phyloP scores from a whole-genome alignment of 1,140 invertebrate genomes.

The Temnothorax curvispinosus region DNA sequence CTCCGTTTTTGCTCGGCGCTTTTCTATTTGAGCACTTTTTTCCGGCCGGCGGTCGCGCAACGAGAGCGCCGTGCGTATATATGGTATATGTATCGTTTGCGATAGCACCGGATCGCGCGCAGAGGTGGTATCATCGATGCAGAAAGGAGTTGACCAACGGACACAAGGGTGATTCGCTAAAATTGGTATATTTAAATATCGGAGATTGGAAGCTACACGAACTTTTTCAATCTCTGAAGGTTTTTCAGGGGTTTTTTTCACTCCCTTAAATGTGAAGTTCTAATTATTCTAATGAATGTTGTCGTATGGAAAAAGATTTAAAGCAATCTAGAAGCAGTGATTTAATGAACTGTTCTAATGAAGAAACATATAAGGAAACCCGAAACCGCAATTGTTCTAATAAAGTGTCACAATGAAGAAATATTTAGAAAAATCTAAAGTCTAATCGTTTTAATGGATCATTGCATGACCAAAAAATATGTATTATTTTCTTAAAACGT shows the following conservation, averaged over 20 bases:
- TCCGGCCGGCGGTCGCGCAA: slow-evolving; percentile 13
- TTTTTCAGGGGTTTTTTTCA: neutral
- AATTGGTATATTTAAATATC: slow-evolving; percentile 42
- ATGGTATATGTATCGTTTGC: slow-evolving; percentile 21
- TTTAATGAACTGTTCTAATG: slow-evolving; percentile 8
- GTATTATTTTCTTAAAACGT: neutral
- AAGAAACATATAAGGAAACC: neutral
- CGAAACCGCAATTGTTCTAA: neutral
- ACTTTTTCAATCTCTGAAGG: slow-evolving; percentile 22
- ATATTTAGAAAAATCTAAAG: neutral
- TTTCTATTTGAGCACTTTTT: slow-evolving; percentile 42
- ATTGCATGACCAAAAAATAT: neutral
- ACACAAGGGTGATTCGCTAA: neutral
- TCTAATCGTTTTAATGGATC: neutral
- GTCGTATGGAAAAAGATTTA: slow-evolving; percentile 12
- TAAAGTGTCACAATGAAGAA: neutral
- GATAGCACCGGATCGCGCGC: neutral
- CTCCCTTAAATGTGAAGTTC: slow-evolving; percentile 5
- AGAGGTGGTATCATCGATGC: slow-evolving; percentile 20
- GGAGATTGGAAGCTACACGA: neutral
- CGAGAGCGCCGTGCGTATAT: neutral
- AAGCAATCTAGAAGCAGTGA: neutral
- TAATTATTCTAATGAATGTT: slow-evolving; percentile 9
- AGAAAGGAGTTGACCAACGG: slow-evolving; percentile 20
- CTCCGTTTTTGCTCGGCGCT: slow-evolving; percentile 1